Evolutionary conservation across 1,140 invertebrate genomes (phyloP), one percentile per base, ranked within the genome.

Genomic region (Wasmannia auropunctata): DNA sequence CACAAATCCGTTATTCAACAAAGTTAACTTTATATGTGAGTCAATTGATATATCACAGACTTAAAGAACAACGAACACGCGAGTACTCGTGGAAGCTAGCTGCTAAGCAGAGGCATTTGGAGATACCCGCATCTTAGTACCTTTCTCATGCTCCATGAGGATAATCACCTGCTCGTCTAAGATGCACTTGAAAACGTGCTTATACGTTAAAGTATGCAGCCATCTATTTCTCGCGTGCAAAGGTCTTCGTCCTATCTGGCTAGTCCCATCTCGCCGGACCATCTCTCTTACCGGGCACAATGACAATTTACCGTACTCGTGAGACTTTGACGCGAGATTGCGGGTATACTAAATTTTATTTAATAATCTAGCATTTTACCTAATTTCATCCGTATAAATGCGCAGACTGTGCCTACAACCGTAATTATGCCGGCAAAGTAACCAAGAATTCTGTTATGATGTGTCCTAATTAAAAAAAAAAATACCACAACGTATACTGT

Each of bases 121-220:
- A 80, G 63, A 70, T 80, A 70, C 65, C 46, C 34, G 63, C 77
- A 80, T 80, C 77, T 69, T 37, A 65, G 63, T 80, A 19, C 34
- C 34, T 69, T 80, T 70, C 63, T 80, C 77, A 80, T 80, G 62
- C 62, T 54, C 43, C 62, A 40, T 16, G 76, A 54, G 46, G 46
- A 80, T 80, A 80, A 80, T 80, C 63, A 80, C 62, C 11, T 40
- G 63, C 46, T 80, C 46, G 62, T 80, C 63, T 80, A 80, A 80
- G 77, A 70, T 80, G 46, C 46, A 80, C 77, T 69, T 80, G 77
- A 80, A 80, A 80, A 80, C 46, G 63, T 80, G 34, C 77, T 70
- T 69, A 80, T 69, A 54, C 34, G 62, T 80, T 69, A 65, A 58
- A 79, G 22, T 49, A 54, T 56, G 34, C 46, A 54, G 25, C 63